phyloP scores from a whole-genome alignment of 2,888 invertebrate genomes.

The Habroteleia sp. region DNA sequence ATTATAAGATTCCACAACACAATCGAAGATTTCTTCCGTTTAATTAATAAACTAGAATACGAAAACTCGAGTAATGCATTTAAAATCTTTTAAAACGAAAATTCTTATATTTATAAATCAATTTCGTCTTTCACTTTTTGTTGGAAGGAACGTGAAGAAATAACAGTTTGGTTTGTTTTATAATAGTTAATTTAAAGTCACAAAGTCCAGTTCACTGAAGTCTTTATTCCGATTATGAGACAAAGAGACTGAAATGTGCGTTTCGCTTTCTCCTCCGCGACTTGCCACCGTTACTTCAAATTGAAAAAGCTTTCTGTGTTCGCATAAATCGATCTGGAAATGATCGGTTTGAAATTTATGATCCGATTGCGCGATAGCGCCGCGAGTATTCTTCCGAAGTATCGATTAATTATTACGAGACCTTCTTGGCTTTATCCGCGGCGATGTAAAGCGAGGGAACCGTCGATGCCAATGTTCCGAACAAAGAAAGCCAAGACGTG shows the following conservation, averaged over 20 bases:
- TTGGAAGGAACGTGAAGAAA: background rate
- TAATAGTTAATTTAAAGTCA: no score
- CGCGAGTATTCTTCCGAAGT: slow-evolving; percentile 7
- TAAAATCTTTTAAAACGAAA: no score
- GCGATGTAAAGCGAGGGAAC: background rate
- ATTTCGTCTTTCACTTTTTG: no score
- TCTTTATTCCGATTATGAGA: slow-evolving; percentile 2
- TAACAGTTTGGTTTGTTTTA: no score
- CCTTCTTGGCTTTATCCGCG: slow-evolving; percentile 31
- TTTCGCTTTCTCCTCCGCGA: slow-evolving; percentile 1
- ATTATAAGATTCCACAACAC: no score
- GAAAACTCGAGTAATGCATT: no score
- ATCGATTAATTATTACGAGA: slow-evolving; percentile 48
- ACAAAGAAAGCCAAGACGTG: slow-evolving; percentile 54
- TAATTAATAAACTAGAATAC: no score
- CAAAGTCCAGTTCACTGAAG: no score
- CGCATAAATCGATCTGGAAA: slow-evolving; percentile 19
- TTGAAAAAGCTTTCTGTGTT: slow-evolving; percentile 7
- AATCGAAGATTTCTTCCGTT: no score
- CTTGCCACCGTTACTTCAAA: slow-evolving; percentile 9
- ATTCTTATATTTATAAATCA: no score
- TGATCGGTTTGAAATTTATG: slow-evolving; percentile 17
- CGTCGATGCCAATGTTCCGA: slow-evolving; percentile 8
- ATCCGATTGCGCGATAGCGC: slow-evolving; percentile 9
- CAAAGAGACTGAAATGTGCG: background rate